Evolutionary conservation across 2,113 vertebrate species (phyloP), one percentile per base, ranked within the genome.

Genomic region (Eudyptes chrysolophus): DNA sequence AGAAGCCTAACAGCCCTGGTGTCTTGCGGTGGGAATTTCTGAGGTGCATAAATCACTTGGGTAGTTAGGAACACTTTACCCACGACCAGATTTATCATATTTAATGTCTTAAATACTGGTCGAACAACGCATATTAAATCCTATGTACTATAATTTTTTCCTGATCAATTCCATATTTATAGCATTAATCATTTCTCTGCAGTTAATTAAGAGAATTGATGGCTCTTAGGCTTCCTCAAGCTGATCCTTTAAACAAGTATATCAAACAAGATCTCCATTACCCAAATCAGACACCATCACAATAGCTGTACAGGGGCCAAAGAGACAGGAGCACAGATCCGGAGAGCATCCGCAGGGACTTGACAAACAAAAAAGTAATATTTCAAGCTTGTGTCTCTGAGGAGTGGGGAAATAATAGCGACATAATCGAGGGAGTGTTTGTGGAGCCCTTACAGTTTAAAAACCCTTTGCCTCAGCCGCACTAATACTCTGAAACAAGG

Each of bases 401-500:
- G 79, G 97, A 95, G 82, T 44, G 60, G 64, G 74, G 68, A 90
- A 96, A 97, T 97, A 97, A 97, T 60, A 89, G 74, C 7, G 5
- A 87, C 42, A 62, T 92, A 96, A 96, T 95, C 15, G 11, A 84
- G 68, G 58, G 84, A 92, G 87, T 70, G 57, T 90, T 98, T 97
- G 95, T 92, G 94, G 90, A 88, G 96, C 87, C 87, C 96, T 96
- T 92, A 85, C 18, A 91, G 65, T 97, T 94, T 96, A 96, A 95
- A 95, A 97, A 81, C 68, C 85, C 87, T 96, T 87, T 85, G 96
- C 96, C 96, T 94, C 94, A 96, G 95, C 90, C 15, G 0, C 65
- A 80, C 89, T 97, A 97, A 97, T 97, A 97, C 90, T 94, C 92
- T 89, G 94, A 94, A 97, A 97, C 84, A 97, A 95, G 93, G 92